Conservation (phyloP, 92 coral and sea anemone genomes). For the Epizoanthus fatuus region DNA sequence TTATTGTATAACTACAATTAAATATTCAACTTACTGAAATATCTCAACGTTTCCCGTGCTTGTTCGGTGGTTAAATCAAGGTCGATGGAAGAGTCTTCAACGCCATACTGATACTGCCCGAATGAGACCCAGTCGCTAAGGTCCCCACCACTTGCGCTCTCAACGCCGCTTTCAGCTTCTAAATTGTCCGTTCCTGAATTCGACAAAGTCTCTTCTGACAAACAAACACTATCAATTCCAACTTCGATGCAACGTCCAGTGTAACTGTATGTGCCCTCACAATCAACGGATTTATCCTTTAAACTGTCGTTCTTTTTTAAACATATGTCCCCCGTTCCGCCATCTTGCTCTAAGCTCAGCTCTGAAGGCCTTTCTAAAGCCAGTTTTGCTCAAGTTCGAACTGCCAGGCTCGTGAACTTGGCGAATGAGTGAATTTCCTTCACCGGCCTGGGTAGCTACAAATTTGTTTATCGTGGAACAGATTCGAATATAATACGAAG, state of each 20-base stretch:
- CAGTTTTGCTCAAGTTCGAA: slow-evolving; percentile 29
- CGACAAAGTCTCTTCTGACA: slow-evolving; percentile 85
- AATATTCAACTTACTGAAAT: slow-evolving; percentile 90
- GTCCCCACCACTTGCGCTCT: slow-evolving; percentile 91
- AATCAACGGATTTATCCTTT: slow-evolving; percentile 10
- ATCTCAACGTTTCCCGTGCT: slow-evolving; percentile 94
- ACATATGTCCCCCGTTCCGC: slow-evolving; percentile 21
- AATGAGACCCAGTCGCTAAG: slow-evolving; percentile 63
- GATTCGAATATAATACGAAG: slow-evolving; percentile 17
- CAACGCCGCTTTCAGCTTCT: slow-evolving; percentile 97
- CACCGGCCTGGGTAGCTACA: slow-evolving; percentile 20
- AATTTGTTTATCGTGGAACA: slow-evolving; percentile 42
- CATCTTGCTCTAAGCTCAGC: slow-evolving; percentile 30
- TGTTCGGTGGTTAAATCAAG: slow-evolving; percentile 98
- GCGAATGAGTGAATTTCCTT: slow-evolving; percentile 9
- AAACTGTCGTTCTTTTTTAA: slow-evolving; percentile 19
- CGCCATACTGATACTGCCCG: slow-evolving; percentile 58
- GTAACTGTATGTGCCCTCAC: background rate
- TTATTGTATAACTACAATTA: background rate
- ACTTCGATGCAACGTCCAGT: slow-evolving; percentile 11
- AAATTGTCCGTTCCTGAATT: slow-evolving; percentile 83
- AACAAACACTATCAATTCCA: slow-evolving; percentile 47
- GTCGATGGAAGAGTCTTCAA: slow-evolving; percentile 48
- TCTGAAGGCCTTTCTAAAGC: slow-evolving; percentile 31
- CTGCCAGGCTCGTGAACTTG: slow-evolving; percentile 29